phyloP scores from a whole-genome alignment of 2,113 vertebrate genomes.

The Ondatra zibethicus region DNA sequence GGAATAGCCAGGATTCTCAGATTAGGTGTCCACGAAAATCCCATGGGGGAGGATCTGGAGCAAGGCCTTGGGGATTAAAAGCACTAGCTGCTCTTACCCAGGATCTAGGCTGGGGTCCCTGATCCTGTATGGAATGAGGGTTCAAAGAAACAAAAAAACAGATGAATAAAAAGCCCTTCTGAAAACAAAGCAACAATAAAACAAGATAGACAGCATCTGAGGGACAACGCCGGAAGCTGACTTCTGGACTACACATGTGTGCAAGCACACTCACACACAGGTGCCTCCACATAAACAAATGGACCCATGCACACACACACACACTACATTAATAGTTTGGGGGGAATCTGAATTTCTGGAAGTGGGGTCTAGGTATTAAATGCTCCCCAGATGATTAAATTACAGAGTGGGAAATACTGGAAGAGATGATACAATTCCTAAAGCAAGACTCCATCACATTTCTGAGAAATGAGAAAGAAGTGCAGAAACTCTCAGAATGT shows the following conservation, averaged over 20 bases:
- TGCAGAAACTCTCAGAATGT: not conserved
- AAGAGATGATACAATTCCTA: slow-evolving; percentile 47
- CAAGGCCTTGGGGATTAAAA: not conserved
- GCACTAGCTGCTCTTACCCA: not conserved
- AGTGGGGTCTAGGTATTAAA: not conserved
- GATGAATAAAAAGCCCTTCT: not conserved
- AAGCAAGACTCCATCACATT: slow-evolving; percentile 38
- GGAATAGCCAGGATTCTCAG: not conserved
- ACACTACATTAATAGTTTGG: too few relatives aligned
- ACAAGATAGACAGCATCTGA: not conserved
- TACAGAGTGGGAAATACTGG: not conserved
- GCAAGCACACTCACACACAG: not conserved
- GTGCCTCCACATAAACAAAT: too few relatives aligned
- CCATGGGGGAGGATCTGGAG: not conserved
- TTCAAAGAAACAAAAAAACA: not conserved
- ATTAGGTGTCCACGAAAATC: not conserved
- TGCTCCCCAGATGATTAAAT: not conserved
- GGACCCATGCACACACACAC: not conserved
- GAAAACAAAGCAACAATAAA: not conserved
- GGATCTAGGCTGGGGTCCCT: not conserved
- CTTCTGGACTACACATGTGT: not conserved
- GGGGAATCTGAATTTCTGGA: not conserved
- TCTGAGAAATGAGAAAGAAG: slow-evolving; percentile 73
- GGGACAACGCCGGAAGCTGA: not conserved
- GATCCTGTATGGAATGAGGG: not conserved